Base-by-base conservation (phyloP, 1,140 invertebrate genomes). In the Whitmania pigra region DNA sequence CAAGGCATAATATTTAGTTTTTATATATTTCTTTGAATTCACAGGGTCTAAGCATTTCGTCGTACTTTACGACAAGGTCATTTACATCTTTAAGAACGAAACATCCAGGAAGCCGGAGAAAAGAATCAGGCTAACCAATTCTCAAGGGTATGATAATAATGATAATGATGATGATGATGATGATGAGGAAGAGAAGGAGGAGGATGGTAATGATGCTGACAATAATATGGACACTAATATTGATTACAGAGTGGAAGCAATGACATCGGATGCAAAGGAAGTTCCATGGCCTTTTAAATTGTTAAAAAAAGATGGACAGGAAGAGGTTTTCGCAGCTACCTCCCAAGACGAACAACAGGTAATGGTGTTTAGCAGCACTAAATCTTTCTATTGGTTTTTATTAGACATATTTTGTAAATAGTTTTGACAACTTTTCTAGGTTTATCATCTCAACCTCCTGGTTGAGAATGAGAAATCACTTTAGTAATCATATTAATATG, bases 301-400 rank as follows among this genome's bases (percentile, higher is more conserved):
- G 22, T 2, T 63, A 1, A 22, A 31, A 25, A 63, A 63, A 63
- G 57, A 63, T 49, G 43, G 43, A 49, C 15, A 7, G 0, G 57
- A 63, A 63, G 22, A 25, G 22, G 6, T 63, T 13, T 63, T 63
- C 18, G 57, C 57, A 22, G 57, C 57, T 31, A 18, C 15, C 4
- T 63, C 57, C 11, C 57, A n/a, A 13, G 57, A 63, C 22, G 57
- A 63, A 63, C 57, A 63, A 17, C 22, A 63, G 57, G 57, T 63
- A 36, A 6, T 2, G 31, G 31, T 36, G 2, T 36, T 36, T 36
- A 36, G 31, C 6, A 36, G 31, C 2, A 6, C 2, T 36, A 36
- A 2, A 36, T 36, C 31, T 36, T 36, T 36, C 2, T 36, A 36
- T 15, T 2, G 0, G 43, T 17, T 17, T 11, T 3, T 49, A 17